Evolutionary conservation across 2,113 vertebrate genomes (phyloP), one percentile per base, ranked within the genome.

Genomic region (Bujurquina vittata): DNA sequence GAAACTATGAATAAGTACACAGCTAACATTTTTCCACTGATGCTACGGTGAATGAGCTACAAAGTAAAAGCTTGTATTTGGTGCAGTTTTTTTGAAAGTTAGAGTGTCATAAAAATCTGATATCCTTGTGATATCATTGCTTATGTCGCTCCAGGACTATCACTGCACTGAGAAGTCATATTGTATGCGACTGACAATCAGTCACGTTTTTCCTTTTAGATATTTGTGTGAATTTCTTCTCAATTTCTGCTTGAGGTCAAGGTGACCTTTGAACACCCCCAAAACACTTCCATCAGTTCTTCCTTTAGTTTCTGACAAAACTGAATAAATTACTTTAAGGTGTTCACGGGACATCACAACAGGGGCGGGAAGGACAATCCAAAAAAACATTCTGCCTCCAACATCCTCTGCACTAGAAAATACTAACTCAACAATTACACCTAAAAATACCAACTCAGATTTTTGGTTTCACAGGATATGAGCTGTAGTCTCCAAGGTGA

Each of bases 301-400:
- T 56, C 10, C n/a, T 69, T 69, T 0, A 43, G 23, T 52, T 69
- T 18, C 22, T 18, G 62, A 22, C 9, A 67, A 49, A 67, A 26
- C 40, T 49, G 15, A 23, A 26, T 14, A 26, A 14, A 14, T 46
- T 49, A 29, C 17, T 17, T 29, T 15, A 7, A 29, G 23, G 0
- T 9, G 26, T 20, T 31, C 43, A 46, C 5, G 2, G 15, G 23
- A 49, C 43, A 12, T 69, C 40, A 31, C 65, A 69, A 0, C 12
- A 37, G 65, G 0, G 15, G 17, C 6, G 15, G 49, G 65, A 17
- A 0, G 0, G 46, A 31, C 15, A 4, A 31, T 18, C 26, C 1
- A 29, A 29, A 49, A 49, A 20, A 1, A 1, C 43, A 52, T 10
- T 12, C 2, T 0, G 0, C 7, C 12, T 43, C 62, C 4, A 22